phyloP scores from a whole-genome alignment of 1,140 invertebrate species.

The Phenacoccus solenopsis region DNA sequence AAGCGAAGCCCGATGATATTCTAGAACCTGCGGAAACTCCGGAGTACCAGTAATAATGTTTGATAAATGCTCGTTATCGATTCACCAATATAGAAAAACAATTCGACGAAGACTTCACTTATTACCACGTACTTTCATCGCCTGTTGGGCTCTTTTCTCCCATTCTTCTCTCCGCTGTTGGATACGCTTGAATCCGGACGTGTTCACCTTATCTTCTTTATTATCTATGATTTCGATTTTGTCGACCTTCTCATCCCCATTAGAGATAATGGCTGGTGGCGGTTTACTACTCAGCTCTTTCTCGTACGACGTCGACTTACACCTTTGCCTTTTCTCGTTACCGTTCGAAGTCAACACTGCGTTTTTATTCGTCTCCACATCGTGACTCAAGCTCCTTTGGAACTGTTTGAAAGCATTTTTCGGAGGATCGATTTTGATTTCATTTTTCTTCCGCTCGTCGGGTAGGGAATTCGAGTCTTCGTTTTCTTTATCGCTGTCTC shows the following conservation, averaged over 20 bases:
- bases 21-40: too few species aligned
- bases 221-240: slow-evolving; percentile 23
- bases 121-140: too few species aligned
- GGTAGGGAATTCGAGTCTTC: slow-evolving; percentile 34
- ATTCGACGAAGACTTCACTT: too few species aligned
- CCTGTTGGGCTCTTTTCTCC: slow-evolving; percentile 53
- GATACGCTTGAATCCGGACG: slow-evolving; percentile 48
- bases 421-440: slow-evolving; percentile 24
- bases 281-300: not conserved
- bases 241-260: slow-evolving; percentile 25
- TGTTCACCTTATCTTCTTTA: slow-evolving; percentile 32
- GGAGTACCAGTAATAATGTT: too few species aligned
- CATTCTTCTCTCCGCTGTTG: slow-evolving; percentile 58
- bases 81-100: too few species aligned
- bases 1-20: too few species aligned
- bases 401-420: not conserved
- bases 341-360: slow-evolving; percentile 13
- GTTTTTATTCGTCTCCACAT: not conserved
- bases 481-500: slow-evolving; percentile 55
- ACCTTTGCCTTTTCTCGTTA: slow-evolving; percentile 23
- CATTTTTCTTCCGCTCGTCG: slow-evolving; percentile 30
- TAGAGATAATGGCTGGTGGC: not conserved
- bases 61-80: too few species aligned
- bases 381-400: slow-evolving; percentile 21
- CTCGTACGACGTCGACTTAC: slow-evolving; percentile 16